Evolutionary conservation across 2,113 vertebrate species (phyloP), one percentile per base, ranked within the genome.

Genomic region (Epinephelus cyanopodus): DNA sequence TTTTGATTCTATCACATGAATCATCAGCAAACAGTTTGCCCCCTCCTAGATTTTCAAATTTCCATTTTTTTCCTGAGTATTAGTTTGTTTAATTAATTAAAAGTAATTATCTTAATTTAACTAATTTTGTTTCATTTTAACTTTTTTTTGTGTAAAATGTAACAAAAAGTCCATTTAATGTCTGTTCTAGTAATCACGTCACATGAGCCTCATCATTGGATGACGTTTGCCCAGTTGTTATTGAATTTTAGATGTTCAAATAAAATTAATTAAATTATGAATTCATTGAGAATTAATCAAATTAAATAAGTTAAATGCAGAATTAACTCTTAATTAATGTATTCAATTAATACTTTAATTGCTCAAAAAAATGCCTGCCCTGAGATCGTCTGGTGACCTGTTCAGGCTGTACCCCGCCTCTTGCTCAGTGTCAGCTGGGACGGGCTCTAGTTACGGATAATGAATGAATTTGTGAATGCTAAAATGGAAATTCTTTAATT

Each of bases 1-100:
- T 63, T 71, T 56, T 71, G 39, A 57, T 65, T 37, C 45, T 47
- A 56, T 66, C 52, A 37, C 52, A 67, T 29, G 18, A 18, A 42
- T 33, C 48, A 54, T 54, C 37, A 56, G 50, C 61, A 27, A 1
- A 29, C 25, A 18, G 13, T 8, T 56, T 65, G 10, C 21, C 21
- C 5, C 39, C 21, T 52, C 23, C 13, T 50, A 74, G 6, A 29
- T 60, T 14, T 23, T 13, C 4, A 37, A 18, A 23, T 37, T 33
- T 52, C 6, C 13, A 1, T 48, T 48, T 37, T 62, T 23, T 13
- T 3, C n/a, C 25, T 3, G 29, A 29, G 5, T 18, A 25, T 17
- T 15, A 1, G 21, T 64, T 64, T 19, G 6, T 54, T 53, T 54
- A n/a, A 45, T 14, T n/a, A 29, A 54, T 64, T 5, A 53, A 15